These are phyloP conservation scores for Apamea epomidion DNA, from an alignment of 2,888 invertebrate species.

Conservation along the genomic window DNA sequence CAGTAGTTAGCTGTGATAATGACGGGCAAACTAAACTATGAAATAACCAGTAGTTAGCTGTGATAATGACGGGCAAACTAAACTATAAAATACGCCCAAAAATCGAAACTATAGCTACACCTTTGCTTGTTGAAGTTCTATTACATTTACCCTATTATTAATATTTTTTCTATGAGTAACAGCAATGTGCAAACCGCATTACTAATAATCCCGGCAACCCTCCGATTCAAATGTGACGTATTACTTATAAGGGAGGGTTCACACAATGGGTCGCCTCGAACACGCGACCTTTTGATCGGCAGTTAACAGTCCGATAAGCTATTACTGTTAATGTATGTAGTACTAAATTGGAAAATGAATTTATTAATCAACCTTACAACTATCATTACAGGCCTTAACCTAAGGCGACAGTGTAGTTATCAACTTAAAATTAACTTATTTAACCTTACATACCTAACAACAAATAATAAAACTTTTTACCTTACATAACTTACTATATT, in stretches of 20 bases:
- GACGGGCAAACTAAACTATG: not conserved
- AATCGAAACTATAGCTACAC: slow-evolving; percentile 5
- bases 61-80: not conserved
- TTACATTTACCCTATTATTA: slow-evolving; percentile 33
- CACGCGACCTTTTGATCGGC: slow-evolving; percentile 55
- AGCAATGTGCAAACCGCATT: slow-evolving; percentile 56
- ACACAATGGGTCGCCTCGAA: slow-evolving; percentile 47
- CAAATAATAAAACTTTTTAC: too few relatives aligned
- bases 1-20: not conserved
- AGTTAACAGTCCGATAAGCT: slow-evolving; percentile 33
- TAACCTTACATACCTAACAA: too few relatives aligned
- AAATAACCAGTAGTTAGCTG: not conserved
- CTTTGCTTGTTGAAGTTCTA: slow-evolving; percentile 13
- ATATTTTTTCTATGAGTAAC: slow-evolving; percentile 26
- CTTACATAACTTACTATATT: too few relatives aligned
- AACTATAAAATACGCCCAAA: not conserved
- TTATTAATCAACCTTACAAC: not conserved
- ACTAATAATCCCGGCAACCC: slow-evolving; percentile 61
- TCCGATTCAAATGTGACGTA: slow-evolving; percentile 52
- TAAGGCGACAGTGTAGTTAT: too few relatives aligned
- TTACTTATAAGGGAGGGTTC: slow-evolving; percentile 50
- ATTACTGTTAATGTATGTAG: slow-evolving; percentile 31
- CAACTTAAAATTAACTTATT: too few relatives aligned
- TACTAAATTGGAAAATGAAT: slow-evolving; percentile 28
- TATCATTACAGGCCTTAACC: too few relatives aligned